Evolutionary conservation across 2,113 vertebrate species (phyloP), one percentile per base, ranked within the genome.

Genomic region (Scortum barcoo): DNA sequence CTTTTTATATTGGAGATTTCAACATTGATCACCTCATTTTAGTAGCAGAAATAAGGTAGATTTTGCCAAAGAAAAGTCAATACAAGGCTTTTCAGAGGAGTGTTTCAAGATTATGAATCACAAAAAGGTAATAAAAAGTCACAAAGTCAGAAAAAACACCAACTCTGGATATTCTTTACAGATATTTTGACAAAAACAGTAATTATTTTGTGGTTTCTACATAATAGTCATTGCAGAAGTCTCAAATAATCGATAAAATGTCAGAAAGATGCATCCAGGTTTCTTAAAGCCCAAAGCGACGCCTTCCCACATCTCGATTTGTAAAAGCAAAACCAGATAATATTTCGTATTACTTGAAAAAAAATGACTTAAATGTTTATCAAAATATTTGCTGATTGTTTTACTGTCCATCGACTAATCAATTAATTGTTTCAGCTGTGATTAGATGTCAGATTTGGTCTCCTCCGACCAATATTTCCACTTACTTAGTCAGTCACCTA

Each of bases 1-100:
- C n/a, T 13, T 78, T 81, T 87, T 72, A 65, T 62, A 62, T 83
- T 74, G 56, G 33, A 28, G 50, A 36, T 57, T 71, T 56, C 12
- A 36, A 24, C 3, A 36, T 12, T 17, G 3, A 70, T 65, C 8
- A 61, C 58, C 26, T 33, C 24, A 17, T 48, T 70, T 38, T 2
- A 28, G 30, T 57, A 19, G 44, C 17, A n/a, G 30, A 58, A 78
- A 84, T 30, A 8, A 56, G 24, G 3, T 12, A 1, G 40, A 22
- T 12, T 33, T 54, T 22, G 7, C 40, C 0, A 22, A 12, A 8
- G 28, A 19, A 28, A 1, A 33, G 28, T n/a, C n/a, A 38, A 16
- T 7, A 26, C n/a, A n/a, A n/a, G n/a, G 8, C 30, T 40, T 75
- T 38, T 4, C 12, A 48, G 40, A 13, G 5, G 16, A 53, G 14